A percentile compares a stretch with the other conserved stretches of the same genome.
Evolutionary conservation across 1,140 invertebrate species (phyloP).

Genomic region (Drosophila ironensis): DNA sequence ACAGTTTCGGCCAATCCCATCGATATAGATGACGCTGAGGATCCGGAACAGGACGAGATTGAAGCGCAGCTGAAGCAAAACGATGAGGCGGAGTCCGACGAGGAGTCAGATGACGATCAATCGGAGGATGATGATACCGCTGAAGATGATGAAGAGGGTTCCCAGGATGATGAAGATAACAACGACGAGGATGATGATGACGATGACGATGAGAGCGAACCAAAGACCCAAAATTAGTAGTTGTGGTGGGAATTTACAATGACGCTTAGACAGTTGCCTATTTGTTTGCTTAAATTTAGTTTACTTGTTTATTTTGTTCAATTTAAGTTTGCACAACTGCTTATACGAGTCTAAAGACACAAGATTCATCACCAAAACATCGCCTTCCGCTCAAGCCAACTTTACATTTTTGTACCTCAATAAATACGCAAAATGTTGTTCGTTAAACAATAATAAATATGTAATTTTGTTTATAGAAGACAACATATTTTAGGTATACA

Average conservation of each 20-base stretch:
- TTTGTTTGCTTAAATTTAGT: slow-evolving; percentile 1
- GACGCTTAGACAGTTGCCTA: background rate
- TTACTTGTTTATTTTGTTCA: background rate
- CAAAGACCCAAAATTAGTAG: background rate
- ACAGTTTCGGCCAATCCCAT: slow-evolving; percentile 11
- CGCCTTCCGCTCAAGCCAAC: background rate
- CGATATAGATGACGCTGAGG: slow-evolving; percentile 12
- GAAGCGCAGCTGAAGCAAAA: background rate
- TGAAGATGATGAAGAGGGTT: background rate
- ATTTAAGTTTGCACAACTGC: slow-evolving; percentile 13
- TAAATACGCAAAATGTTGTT: too few species aligned
- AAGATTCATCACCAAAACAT: background rate
- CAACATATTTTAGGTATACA: too few species aligned
- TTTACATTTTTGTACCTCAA: slow-evolving; percentile 6
- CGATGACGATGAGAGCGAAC: background rate
- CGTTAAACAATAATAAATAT: too few species aligned
- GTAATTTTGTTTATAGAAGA: too few species aligned
- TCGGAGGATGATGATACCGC: slow-evolving; percentile 1
- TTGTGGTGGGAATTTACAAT: background rate
- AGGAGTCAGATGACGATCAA: background rate
- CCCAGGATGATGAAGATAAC: background rate
- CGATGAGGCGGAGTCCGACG: background rate
- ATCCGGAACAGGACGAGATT: background rate
- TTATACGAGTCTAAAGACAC: background rate
- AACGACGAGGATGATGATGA: background rate